phyloP scores from a whole-genome alignment of 64 coral and sea anemone genomes.

The Hydrozoanthus tunicans region DNA sequence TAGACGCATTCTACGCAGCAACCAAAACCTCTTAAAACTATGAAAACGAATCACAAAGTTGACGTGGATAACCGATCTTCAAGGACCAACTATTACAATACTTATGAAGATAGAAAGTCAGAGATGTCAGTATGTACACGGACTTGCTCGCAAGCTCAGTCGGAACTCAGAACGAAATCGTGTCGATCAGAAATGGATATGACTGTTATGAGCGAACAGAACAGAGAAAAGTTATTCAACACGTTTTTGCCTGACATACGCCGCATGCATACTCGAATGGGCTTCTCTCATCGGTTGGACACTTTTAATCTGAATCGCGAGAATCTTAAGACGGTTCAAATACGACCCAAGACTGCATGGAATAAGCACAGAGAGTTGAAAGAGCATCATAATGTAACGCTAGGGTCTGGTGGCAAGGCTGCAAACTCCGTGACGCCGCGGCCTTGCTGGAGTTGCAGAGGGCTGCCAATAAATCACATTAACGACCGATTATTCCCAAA shows the following conservation, averaged over 20 bases:
- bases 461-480: constrained; percentile 71
- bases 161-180: constrained; percentile 9
- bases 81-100: background rate
- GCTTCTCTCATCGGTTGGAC: constrained; percentile 44
- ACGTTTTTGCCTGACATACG: constrained; percentile 79
- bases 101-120: background rate
- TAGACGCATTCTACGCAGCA: background rate
- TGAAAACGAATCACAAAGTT: background rate
- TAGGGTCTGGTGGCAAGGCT: constrained; percentile 74
- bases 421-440: constrained; percentile 78
- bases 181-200: constrained; percentile 82
- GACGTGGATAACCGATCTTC: background rate
- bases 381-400: constrained; percentile 69
- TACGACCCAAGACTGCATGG: constrained; percentile 76
- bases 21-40: background rate
- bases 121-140: background rate
- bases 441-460: constrained; percentile 71
- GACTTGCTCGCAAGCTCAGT: background rate
- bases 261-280: constrained; percentile 73
- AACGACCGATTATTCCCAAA: constrained; percentile 78
- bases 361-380: constrained; percentile 61
- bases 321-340: constrained; percentile 90
- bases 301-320: constrained; percentile 85
- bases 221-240: constrained; percentile 65
- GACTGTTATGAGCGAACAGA: constrained; percentile 59